phyloP scores from a whole-genome alignment of 2,888 invertebrate genomes.

The Eupithecia subumbrata region DNA sequence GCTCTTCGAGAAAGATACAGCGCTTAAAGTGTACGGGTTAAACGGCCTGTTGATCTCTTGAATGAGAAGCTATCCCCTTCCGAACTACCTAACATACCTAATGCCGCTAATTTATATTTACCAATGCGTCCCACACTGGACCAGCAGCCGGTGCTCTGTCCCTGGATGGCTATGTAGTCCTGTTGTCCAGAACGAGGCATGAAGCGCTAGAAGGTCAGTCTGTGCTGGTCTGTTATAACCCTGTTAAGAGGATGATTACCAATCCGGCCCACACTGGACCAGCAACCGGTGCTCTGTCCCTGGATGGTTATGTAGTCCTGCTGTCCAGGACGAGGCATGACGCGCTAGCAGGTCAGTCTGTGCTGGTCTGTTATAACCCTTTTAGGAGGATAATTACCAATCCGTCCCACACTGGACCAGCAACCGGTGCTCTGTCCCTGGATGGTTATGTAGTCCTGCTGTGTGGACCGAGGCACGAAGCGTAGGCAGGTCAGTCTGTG shows the following conservation, averaged over 20 bases:
- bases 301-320: slow-evolving; percentile 88
- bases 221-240: too few relatives aligned
- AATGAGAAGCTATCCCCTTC: too few relatives aligned
- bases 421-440: slow-evolving; percentile 89
- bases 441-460: slow-evolving; percentile 88
- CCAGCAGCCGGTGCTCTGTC: too few relatives aligned
- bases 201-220: too few relatives aligned
- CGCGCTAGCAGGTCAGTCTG: slow-evolving; percentile 89
- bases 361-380: slow-evolving; percentile 90
- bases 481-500: slow-evolving; percentile 90
- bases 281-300: slow-evolving; percentile 89
- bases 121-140: too few relatives aligned
- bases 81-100: slow-evolving; percentile 61
- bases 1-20: too few relatives aligned
- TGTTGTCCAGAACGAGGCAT: too few relatives aligned
- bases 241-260: too few relatives aligned
- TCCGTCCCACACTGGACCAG: slow-evolving; percentile 91
- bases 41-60: too few relatives aligned
- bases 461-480: slow-evolving; percentile 86
- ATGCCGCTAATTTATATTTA: too few relatives aligned
- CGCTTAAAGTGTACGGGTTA: too few relatives aligned
- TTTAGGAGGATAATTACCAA: slow-evolving; percentile 71
- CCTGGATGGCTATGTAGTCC: too few relatives aligned
- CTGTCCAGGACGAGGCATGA: slow-evolving; percentile 86
- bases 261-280: slow-evolving; percentile 89